Evolutionary conservation across 2,888 invertebrate species (phyloP).

Genomic region (Lordiphosa andalusiaca): DNA sequence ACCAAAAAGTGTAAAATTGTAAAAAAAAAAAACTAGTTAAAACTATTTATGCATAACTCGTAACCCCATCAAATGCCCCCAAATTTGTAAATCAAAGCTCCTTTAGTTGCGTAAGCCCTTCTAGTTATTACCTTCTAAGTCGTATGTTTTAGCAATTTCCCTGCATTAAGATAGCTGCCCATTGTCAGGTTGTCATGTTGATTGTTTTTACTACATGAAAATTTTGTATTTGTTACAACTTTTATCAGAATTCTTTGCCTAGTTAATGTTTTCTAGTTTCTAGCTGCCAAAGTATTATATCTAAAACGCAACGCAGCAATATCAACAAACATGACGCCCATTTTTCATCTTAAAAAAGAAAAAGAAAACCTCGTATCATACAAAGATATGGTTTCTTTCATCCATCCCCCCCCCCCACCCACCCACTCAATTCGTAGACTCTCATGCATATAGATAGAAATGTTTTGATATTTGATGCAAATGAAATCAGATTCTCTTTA

Average conservation of each 20-base stretch:
- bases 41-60: slow-evolving; percentile 45
- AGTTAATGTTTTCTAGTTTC: slow-evolving; percentile 19
- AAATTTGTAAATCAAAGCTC: slow-evolving; percentile 3
- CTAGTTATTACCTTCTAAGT: slow-evolving; percentile 34
- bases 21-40: slow-evolving; percentile 55
- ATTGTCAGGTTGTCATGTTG: too few relatives aligned
- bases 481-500: slow-evolving; percentile 35
- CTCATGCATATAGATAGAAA: slow-evolving; percentile 31
- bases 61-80: slow-evolving; percentile 14
- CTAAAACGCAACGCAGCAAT: slow-evolving; percentile 32
- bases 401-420: slow-evolving; percentile 6
- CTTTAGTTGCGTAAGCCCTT: slow-evolving; percentile 50
- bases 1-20: slow-evolving; percentile 49
- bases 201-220: background rate
- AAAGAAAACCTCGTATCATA: background rate
- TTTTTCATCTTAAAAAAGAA: slow-evolving; percentile 41
- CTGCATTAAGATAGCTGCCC: too few relatives aligned
- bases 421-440: slow-evolving; percentile 29
- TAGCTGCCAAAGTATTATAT: slow-evolving; percentile 61
- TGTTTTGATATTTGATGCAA: slow-evolving; percentile 35
- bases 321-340: slow-evolving; percentile 18
- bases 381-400: slow-evolving; percentile 8
- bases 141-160: slow-evolving; percentile 1
- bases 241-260: slow-evolving; percentile 27
- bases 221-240: slow-evolving; percentile 29